Percentiles rank a stretch among this genome's conserved stretches.
phyloP scores from a whole-genome alignment of 2,113 vertebrate species.

The Fulica atra region DNA sequence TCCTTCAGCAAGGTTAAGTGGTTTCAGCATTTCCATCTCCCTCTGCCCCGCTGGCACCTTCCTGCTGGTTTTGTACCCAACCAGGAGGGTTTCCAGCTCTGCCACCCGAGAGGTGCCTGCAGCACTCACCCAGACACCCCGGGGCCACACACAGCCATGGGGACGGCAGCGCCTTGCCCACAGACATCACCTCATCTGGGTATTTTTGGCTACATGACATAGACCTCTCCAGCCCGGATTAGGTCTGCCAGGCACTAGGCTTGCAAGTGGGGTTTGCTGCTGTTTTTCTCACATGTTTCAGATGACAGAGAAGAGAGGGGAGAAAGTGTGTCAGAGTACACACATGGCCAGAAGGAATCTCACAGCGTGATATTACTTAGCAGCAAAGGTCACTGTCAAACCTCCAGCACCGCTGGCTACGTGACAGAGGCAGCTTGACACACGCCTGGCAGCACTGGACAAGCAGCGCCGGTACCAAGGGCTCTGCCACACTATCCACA shows the following conservation, averaged over 20 bases:
- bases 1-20: neutral
- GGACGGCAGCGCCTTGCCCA: accelerated
- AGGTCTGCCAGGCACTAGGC: neutral
- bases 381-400: neutral
- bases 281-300: accelerated
- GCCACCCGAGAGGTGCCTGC: accelerated
- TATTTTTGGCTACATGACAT: neutral
- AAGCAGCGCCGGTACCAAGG: neutral
- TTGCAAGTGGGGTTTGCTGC: accelerated
- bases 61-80: neutral
- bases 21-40: neutral
- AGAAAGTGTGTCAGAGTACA: neutral
- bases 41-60: neutral
- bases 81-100: neutral
- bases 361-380: neutral
- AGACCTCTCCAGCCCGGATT: accelerated
- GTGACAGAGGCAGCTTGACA: accelerated
- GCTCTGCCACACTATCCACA: neutral
- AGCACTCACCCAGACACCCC: neutral
- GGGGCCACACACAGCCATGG: neutral
- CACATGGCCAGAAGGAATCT: neutral
- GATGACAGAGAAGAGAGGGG: neutral
- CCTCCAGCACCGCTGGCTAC: neutral
- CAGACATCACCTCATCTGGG: neutral
- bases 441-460: neutral